Evolutionary conservation across 92 coral and sea anemone species (phyloP), one percentile per base, ranked within the genome.

Genomic region (Phenganax stokvisi): DNA sequence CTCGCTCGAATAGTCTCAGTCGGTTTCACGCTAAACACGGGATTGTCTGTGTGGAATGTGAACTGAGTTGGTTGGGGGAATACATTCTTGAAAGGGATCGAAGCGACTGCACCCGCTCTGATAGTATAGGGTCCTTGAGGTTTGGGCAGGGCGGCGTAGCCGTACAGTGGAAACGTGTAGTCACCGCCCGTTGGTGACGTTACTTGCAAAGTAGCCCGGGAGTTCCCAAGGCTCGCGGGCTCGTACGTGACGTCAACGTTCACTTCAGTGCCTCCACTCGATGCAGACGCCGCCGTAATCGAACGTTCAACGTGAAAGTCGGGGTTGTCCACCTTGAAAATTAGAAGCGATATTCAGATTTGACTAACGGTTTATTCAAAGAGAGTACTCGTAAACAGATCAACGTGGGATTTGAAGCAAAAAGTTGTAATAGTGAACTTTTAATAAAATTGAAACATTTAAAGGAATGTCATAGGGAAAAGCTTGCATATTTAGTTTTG

Each of bases 271-370:
- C 98, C 98, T 61, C 98, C 98, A 87, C 98, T 94, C 56, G 98
- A 92, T 13, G 98, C 98, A n/a, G 98, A 94, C 73, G 98, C 98
- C 56, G 98, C 98, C 1, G 98, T 94, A 77, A 94, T 92, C 71
- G 87, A 87, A 76, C 89, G 92, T 84, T 94, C 98, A 0, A 94
- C 98, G 65, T 94, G 98, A 83, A 94, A 94, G 83, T 94, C 98
- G 10, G 81, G 86, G 89, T 80, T 94, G 84, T 94, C 98, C 64
- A 92, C 97, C 98, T 93, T 54, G 15, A 12, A 75, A 56, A 10
- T 16, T 55, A 75, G 57, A 16, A 53, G 56, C 51, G 12, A 16
- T 13, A 13, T 44, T 27, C 4, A 57, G 28, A 5, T 9, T 16
- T 10, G n/a, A 16, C n/a, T 8, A 7, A 51, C 28, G 15, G 58